Evolutionary conservation across 1,140 invertebrate species (phyloP).

Genomic region (Pseudomyrmex dendroicus): DNA sequence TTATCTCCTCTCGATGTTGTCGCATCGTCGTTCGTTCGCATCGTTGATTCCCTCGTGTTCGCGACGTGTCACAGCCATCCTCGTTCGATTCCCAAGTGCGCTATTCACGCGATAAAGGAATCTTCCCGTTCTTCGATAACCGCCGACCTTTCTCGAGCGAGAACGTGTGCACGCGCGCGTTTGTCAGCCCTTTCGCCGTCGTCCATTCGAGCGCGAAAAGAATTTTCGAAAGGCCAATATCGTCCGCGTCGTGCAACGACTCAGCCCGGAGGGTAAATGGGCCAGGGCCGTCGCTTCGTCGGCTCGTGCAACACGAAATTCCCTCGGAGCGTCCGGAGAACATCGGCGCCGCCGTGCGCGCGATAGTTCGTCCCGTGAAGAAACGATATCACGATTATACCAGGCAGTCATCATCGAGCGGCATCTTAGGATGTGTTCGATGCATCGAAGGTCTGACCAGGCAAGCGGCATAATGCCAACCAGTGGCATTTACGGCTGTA

Average conservation of each 20-base stretch:
- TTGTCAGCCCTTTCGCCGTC: background rate
- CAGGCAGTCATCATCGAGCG: conserved; percentile 74
- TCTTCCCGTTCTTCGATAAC: conserved; percentile 38
- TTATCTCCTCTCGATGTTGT: conserved; percentile 6
- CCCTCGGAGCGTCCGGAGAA: conserved; percentile 49
- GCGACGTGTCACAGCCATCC: background rate
- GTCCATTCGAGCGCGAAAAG: conserved; percentile 29
- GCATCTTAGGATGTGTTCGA: conserved; percentile 74
- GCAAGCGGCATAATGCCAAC: conserved; percentile 83
- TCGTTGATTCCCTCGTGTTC: background rate
- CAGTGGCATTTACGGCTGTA: conserved; percentile 84
- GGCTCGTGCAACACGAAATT: conserved; percentile 69
- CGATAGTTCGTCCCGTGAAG: conserved; percentile 58
- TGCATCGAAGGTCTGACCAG: conserved; percentile 81
- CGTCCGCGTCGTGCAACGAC: conserved; percentile 58
- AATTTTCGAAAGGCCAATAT: conserved; percentile 70
- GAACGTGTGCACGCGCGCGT: background rate
- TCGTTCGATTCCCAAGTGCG: conserved; percentile 19
- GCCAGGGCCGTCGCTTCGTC: conserved; percentile 75
- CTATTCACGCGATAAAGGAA: conserved; percentile 58
- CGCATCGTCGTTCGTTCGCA: background rate
- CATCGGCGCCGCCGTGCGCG: conserved; percentile 4
- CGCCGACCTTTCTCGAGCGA: conserved; percentile 61
- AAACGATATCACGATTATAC: conserved; percentile 75
- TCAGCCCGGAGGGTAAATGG: conserved; percentile 76